Evolutionary conservation across 2,888 invertebrate genomes (phyloP).

Genomic region (Chamaedrilus cognettii): DNA sequence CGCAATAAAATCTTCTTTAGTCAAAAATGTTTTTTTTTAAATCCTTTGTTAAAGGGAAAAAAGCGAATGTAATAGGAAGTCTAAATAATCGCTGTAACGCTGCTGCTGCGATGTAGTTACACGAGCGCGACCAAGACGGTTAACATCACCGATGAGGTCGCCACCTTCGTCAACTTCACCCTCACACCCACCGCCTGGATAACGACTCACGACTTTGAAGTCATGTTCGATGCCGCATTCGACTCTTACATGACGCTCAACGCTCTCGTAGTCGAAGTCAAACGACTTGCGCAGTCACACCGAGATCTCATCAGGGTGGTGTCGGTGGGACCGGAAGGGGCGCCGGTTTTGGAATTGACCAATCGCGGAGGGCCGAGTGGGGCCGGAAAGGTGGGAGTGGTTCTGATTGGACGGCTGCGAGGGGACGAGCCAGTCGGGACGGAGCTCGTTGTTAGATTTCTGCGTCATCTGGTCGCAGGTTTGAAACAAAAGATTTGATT

Average conservation of each 20-base stretch:
- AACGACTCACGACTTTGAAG: slow-evolving; percentile 56
- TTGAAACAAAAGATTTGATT: neutral
- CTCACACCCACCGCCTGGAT: slow-evolving; percentile 71
- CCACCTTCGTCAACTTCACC: slow-evolving; percentile 74
- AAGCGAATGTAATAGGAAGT: too few relatives aligned
- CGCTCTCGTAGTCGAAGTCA: neutral
- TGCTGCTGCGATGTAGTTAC: slow-evolving; percentile 49
- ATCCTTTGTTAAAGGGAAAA: too few relatives aligned
- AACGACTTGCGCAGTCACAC: neutral
- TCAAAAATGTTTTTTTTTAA: too few relatives aligned
- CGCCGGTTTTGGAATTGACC: slow-evolving; percentile 6
- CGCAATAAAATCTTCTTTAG: too few relatives aligned
- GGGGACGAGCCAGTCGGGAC: slow-evolving; percentile 53
- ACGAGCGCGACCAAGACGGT: slow-evolving; percentile 66
- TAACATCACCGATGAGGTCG: slow-evolving; percentile 65
- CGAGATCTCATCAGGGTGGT: neutral
- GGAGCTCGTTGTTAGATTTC: slow-evolving; percentile 63
- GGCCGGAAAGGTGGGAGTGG: slow-evolving; percentile 35
- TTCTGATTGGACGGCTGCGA: slow-evolving; percentile 68
- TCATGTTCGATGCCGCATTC: slow-evolving; percentile 58
- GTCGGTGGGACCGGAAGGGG: neutral
- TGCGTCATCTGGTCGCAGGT: slow-evolving; percentile 69
- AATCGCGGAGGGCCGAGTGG: slow-evolving; percentile 7
- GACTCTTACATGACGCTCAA: slow-evolving; percentile 20
- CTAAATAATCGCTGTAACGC: too few relatives aligned